Conservation (phyloP, 2,113 vertebrate genomes). For the Eudyptes chrysolophus region DNA sequence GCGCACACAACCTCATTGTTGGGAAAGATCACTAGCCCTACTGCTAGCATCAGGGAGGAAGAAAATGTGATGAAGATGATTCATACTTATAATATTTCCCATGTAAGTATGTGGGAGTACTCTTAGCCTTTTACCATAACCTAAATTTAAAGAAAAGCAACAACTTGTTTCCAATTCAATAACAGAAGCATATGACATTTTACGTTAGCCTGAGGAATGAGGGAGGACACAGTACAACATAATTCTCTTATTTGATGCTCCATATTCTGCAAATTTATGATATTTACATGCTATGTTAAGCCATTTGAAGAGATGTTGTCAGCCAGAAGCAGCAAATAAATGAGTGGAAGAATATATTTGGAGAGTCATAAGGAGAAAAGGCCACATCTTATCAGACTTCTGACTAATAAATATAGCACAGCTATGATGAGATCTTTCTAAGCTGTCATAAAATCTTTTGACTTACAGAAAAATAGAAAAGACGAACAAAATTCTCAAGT, state of each 20-base stretch:
- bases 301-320: background rate
- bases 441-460: background rate
- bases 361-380: background rate
- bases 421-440: background rate
- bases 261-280: background rate
- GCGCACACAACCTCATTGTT: background rate
- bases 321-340: background rate
- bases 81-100: constrained; percentile 1
- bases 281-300: constrained; percentile 1
- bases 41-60: background rate
- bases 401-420: background rate
- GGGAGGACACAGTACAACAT: background rate
- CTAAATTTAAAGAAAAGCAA: constrained; percentile 40
- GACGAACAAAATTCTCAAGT: background rate
- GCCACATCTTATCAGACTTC: background rate
- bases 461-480: background rate
- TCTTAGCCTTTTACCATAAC: constrained; percentile 30
- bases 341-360: background rate
- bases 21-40: background rate
- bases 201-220: background rate
- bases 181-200: background rate
- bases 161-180: constrained; percentile 6
- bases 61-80: background rate
- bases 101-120: constrained; percentile 12
- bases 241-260: background rate